phyloP scores from a whole-genome alignment of 2,888 invertebrate genomes.

The Diogma glabrata region DNA sequence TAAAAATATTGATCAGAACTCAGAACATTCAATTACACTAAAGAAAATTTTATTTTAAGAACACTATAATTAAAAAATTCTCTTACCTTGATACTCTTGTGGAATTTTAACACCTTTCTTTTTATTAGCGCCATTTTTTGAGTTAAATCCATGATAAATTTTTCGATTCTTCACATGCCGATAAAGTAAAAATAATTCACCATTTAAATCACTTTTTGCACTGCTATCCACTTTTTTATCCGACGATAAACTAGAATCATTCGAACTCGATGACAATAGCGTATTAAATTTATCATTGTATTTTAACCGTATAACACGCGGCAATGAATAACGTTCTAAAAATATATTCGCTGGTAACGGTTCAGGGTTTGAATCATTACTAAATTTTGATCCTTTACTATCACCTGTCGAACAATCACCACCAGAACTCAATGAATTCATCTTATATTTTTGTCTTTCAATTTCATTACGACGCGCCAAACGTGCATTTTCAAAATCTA shows the following conservation, averaged over 20 bases:
- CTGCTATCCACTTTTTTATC: slow-evolving; percentile 17
- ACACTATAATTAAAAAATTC: too few species aligned
- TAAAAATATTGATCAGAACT: too few species aligned
- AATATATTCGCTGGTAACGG: slow-evolving; percentile 33
- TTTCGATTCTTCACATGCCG: slow-evolving; percentile 32
- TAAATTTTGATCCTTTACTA: slow-evolving; percentile 35
- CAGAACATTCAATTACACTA: too few species aligned
- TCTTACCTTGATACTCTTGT: slow-evolving; percentile 36
- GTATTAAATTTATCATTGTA: slow-evolving; percentile 32
- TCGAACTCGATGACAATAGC: slow-evolving; percentile 34
- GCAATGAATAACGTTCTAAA: slow-evolving; percentile 33
- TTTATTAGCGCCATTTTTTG: slow-evolving; percentile 28
- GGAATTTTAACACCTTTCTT: slow-evolving; percentile 36
- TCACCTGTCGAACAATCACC: slow-evolving; percentile 36
- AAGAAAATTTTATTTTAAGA: too few species aligned
- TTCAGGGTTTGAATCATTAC: slow-evolving; percentile 33
- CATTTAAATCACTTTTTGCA: slow-evolving; percentile 20
- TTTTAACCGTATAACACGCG: slow-evolving; percentile 32
- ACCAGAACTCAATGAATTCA: slow-evolving; percentile 30
- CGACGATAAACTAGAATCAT: slow-evolving; percentile 32
- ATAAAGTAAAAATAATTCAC: slow-evolving; percentile 33
- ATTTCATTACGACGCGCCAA: slow-evolving; percentile 36
- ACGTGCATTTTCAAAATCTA: slow-evolving; percentile 37
- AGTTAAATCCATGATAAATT: slow-evolving; percentile 35
- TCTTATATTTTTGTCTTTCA: slow-evolving; percentile 31